A percentile compares a stretch with the other conserved stretches of the same genome.
These are phyloP conservation scores for Gambelia wislizenii DNA, from an alignment of 2,797 vertebrate species.

Conservation along the genomic window DNA sequence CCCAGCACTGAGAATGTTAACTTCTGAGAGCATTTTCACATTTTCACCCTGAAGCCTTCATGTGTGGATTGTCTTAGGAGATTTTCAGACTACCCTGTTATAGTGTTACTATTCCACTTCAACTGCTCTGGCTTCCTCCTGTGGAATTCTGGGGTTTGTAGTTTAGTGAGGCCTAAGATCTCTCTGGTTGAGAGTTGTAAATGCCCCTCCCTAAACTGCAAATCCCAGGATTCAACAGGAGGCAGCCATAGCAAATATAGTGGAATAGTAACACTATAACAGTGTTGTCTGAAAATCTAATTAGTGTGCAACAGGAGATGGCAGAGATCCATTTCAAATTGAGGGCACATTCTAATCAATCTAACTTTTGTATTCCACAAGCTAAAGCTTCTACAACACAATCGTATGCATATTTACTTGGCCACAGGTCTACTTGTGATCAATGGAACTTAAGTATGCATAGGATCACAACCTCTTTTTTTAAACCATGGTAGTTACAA, in stretches of 20 bases:
- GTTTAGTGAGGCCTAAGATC: too few species aligned
- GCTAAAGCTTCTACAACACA: not conserved
- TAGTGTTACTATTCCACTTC: too few species aligned
- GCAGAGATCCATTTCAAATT: not conserved
- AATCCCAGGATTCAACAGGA: too few species aligned
- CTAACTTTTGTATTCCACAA: not conserved
- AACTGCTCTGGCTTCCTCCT: too few species aligned
- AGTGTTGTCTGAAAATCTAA: too few species aligned
- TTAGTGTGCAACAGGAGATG: not conserved
- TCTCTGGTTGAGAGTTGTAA: too few species aligned
- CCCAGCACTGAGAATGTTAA: not conserved
- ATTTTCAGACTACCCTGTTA: too few species aligned
- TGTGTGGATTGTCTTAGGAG: not conserved
- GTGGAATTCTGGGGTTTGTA: too few species aligned
- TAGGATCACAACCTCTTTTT: not conserved
- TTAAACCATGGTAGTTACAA: constrained; percentile 7
- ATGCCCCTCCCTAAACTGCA: too few species aligned
- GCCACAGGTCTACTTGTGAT: not conserved
- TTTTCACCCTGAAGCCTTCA: not conserved
- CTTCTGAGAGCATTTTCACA: constrained; percentile 3
- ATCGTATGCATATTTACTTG: not conserved
- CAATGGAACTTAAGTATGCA: not conserved
- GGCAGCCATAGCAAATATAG: too few species aligned
- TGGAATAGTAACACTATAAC: too few species aligned
- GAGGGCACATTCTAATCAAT: not conserved